Evolutionary conservation across 2,113 vertebrate genomes (phyloP).

Genomic region (Emydura subglobosa): DNA sequence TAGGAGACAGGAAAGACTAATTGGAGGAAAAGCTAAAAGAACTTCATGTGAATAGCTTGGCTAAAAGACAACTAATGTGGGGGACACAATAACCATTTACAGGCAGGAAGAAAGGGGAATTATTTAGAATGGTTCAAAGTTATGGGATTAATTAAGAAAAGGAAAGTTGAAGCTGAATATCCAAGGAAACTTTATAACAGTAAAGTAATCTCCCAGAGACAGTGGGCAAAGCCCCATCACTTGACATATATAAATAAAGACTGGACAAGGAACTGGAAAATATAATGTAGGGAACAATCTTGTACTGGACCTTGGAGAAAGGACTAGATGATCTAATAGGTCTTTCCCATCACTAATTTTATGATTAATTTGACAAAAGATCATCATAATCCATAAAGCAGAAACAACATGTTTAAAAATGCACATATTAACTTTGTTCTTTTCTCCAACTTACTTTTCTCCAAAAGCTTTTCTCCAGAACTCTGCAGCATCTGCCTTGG

Average conservation of each 20-base stretch:
- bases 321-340: background rate
- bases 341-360: background rate
- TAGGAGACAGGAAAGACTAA: slow-evolving; percentile 7
- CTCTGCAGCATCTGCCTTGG: slow-evolving; percentile 98
- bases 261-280: background rate
- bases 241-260: background rate
- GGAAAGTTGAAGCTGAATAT: background rate
- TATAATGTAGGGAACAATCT: background rate
- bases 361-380: background rate
- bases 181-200: background rate
- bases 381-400: rapidly evolving
- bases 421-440: background rate
- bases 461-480: slow-evolving; percentile 98
- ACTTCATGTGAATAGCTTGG: background rate
- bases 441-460: slow-evolving; percentile 89
- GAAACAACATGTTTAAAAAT: background rate
- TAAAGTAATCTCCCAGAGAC: background rate
- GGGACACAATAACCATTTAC: background rate
- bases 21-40: slow-evolving; percentile 20
- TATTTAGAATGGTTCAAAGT: background rate
- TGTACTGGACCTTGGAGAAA: background rate
- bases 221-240: background rate
- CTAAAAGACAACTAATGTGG: background rate
- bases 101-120: slow-evolving; percentile 15
- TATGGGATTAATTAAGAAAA: slow-evolving; percentile 25